Base-by-base conservation (phyloP, 2,888 invertebrate species). In the Altica lythri region DNA sequence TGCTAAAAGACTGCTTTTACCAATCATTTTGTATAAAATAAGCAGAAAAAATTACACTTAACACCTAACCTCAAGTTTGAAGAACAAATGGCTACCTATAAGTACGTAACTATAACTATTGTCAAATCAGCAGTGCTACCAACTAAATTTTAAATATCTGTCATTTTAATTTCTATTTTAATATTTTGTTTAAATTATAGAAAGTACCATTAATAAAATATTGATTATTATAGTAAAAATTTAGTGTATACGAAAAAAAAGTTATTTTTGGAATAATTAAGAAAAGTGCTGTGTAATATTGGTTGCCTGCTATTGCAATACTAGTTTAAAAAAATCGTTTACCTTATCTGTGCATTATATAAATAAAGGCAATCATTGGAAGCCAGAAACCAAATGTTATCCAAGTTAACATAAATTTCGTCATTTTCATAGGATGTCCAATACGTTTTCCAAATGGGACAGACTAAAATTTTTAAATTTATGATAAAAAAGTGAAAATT, bases 291-390 rank as follows among this genome's bases (percentile, higher is more conserved):
- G 27, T n/a, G n/a, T 27, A 27, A 27, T 4, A 40, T 10, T 27
- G 16, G 22, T 10, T 27, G 8, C 22, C 1, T 29, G 4, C 2
- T 8, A n/a, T 5, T 16, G 17, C 5, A 6, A n/a, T 6, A n/a
- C 47, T 38, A 53, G 5, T 29, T 13, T 18, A 25, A 10, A 13
- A 40, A 19, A n/a, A n/a, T n/a, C 30, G 30, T 25, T 22, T 42
- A 55, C 53, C 53, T 54, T 55, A 57, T 57, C 53, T 57, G 13
- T 48, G 78, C 63, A 90, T 79, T 72, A 90, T 89, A 73, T 89
- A 88, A 62, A 90, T 82, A 49, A 86, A 80, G 63, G 88, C 79
- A 45, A 90, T 73, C 80, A 86, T 90, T 0, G 91, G 91, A 3
- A 83, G 76, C 16, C 83, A 82, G 40, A 90, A 80, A 22, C 87